These are phyloP conservation scores for Centropus unirufus DNA, from an alignment of 2,113 vertebrate genomes.

Conservation along the genomic window DNA sequence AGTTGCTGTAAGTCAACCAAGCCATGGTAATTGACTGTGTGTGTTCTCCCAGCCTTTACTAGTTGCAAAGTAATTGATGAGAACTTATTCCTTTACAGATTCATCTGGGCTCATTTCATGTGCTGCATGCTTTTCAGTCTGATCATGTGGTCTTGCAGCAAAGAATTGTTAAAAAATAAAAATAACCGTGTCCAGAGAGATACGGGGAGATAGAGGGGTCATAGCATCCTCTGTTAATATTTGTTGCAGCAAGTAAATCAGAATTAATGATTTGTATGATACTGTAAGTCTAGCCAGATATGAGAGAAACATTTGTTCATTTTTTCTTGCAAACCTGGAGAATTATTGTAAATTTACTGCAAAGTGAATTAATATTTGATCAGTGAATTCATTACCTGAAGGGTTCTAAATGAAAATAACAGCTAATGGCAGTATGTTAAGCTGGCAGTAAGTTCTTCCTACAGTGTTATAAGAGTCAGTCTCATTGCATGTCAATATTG, in stretches of 20 bases:
- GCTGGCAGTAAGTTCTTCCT: neutral
- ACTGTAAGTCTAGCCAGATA: neutral
- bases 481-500: constrained; percentile 30
- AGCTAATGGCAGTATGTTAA: neutral
- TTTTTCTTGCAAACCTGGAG: constrained; percentile 1
- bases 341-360: neutral
- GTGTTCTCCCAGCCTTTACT: neutral
- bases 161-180: neutral
- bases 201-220: neutral
- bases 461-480: neutral
- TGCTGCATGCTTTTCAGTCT: neutral
- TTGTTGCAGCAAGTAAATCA: neutral
- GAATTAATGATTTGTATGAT: neutral
- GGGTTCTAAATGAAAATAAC: neutral
- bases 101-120: neutral
- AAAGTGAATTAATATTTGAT: neutral
- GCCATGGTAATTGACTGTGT: neutral
- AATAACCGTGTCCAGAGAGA: neutral
- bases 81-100: neutral
- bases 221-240: neutral
- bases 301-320: constrained; percentile 9
- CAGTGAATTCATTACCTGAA: neutral
- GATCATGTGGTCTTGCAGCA: neutral
- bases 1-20: neutral
- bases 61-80: neutral